Percentiles rank a stretch among this genome's conserved stretches.
Conservation (phyloP, 1,140 invertebrate species). For the Heliconius nattereri region DNA sequence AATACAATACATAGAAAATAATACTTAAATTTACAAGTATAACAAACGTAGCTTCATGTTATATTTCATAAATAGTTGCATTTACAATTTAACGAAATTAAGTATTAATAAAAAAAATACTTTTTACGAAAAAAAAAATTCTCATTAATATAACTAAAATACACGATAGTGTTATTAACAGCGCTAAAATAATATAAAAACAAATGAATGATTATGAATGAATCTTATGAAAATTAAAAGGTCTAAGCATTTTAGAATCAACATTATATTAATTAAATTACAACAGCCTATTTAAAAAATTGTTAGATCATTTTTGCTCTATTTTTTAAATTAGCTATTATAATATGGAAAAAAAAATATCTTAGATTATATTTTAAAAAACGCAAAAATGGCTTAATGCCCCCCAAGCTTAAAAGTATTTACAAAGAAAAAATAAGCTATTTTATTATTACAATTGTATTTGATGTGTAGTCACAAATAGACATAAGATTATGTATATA, state of each 20-base stretch:
- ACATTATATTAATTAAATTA: too few species aligned
- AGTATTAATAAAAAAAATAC: not conserved
- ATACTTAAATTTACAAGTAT: not conserved
- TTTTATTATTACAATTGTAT: slow-evolving; percentile 1
- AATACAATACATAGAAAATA: too few species aligned
- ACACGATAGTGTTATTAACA: too few species aligned
- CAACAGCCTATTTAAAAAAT: too few species aligned
- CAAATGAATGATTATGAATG: too few species aligned
- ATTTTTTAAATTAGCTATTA: not conserved
- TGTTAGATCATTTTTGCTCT: too few species aligned
- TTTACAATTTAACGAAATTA: not conserved
- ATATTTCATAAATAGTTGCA: not conserved
- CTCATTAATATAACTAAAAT: too few species aligned
- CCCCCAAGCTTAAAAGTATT: slow-evolving; percentile 4
- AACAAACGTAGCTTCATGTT: not conserved
- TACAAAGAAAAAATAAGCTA: not conserved
- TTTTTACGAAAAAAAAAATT: too few species aligned
- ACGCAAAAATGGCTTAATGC: not conserved
- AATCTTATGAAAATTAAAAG: too few species aligned
- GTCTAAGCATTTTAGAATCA: too few species aligned
- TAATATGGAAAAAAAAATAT: not conserved
- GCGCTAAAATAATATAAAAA: too few species aligned
- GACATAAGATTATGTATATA: not conserved
- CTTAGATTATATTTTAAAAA: too few species aligned
- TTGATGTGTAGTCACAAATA: slow-evolving; percentile 11